phyloP scores from a whole-genome alignment of 2,797 vertebrate species.

The Pachyuromys duprasi region DNA sequence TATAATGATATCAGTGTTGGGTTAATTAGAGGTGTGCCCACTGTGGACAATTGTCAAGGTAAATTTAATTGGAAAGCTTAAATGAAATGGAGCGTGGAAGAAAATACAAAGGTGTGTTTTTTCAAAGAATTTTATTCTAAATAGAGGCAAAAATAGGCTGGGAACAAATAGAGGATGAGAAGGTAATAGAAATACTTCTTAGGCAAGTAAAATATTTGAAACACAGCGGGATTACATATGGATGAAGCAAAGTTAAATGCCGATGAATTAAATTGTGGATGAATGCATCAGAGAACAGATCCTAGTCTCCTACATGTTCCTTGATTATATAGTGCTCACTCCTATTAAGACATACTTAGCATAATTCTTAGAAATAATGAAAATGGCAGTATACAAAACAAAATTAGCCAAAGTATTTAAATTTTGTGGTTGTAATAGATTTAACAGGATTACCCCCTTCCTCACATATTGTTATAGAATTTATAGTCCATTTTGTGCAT shows the following conservation, averaged over 20 bases:
- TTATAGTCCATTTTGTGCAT: neutral
- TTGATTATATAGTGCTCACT: neutral
- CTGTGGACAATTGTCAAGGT: neutral
- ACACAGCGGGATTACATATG: too few species aligned
- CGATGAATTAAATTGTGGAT: neutral
- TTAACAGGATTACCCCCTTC: neutral
- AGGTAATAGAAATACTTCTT: neutral
- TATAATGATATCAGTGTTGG: neutral
- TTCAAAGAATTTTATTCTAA: constrained; percentile 23
- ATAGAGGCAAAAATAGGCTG: neutral
- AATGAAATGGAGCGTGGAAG: neutral
- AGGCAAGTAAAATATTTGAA: neutral
- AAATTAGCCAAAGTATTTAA: neutral
- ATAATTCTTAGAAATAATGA: neutral
- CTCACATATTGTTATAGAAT: neutral
- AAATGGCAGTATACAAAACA: neutral
- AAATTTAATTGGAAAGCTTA: neutral
- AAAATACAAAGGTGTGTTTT: neutral
- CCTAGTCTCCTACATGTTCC: neutral
- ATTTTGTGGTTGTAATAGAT: neutral
- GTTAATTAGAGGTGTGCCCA: neutral
- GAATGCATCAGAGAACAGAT: neutral
- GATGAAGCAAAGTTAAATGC: neutral
- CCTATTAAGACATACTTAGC: constrained; percentile 8
- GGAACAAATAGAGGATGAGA: neutral